Evolutionary conservation across 2,113 vertebrate genomes (phyloP), one percentile per base, ranked within the genome.

Genomic region (Beaufortia kweichowensis): DNA sequence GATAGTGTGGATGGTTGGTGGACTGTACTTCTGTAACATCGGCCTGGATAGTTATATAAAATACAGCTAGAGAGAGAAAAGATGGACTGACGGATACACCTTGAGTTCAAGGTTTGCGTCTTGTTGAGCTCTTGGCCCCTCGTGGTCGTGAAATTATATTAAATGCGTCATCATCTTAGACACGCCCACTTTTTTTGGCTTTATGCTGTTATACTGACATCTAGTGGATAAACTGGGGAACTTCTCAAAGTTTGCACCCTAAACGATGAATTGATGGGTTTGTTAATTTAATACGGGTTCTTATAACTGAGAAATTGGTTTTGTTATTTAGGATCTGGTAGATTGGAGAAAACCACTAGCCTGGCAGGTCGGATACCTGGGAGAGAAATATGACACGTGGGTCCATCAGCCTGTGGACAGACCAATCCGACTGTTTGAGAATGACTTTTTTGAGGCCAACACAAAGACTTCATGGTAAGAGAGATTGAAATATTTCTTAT

Each of bases 321-420:
- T 46, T 46, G 15, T 46, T 72, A 7, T 55, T 12, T 86, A 99
- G 97, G 97, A 99, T 80, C 86, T 98, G 83, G 96, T 99, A 5
- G 95, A 99, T 89, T 99, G 97, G 97, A 75, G 57, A 75, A 97
- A 96, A 84, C 96, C 96, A 2, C 84, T 99, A 68, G 92, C 96
- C 2, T 99, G 96, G 96, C 96, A 99, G 86, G 97, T 98, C 43
- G 96, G 96, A 59, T 83, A 95, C 86, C 84, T 99, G 9, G 91
- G 94, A 21, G 97, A 99, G 86, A 96, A 96, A 70, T 99, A 98
- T 0, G 93, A 97, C 0, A 93, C 95, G 0, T 99, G 97, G 97
- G 96, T 98, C 53, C 96, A 98, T 82, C 96, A 99, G 82, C 97
- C 97, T 0, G 96, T 98, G 46, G 91, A 94, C 83, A 89, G 94